Evolutionary conservation across 2,113 vertebrate species (phyloP).

Genomic region (Tonatia bakeri): DNA sequence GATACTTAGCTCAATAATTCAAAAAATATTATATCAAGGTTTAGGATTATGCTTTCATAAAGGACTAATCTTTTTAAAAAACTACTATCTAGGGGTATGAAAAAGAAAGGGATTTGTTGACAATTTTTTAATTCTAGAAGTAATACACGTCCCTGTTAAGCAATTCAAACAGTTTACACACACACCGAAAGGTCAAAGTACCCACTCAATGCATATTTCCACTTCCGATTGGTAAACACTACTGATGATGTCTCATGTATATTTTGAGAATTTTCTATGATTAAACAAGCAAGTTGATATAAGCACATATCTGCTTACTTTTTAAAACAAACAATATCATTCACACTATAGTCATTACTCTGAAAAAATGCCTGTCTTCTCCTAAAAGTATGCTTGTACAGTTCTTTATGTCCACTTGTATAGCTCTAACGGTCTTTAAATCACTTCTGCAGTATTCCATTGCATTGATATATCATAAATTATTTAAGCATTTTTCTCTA

Average conservation of each 20-base stretch:
- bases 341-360: background rate
- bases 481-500: background rate
- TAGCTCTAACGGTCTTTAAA: background rate
- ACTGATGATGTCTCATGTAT: background rate
- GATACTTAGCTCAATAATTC: constrained; percentile 5
- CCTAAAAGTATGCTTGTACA: background rate
- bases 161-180: background rate
- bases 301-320: background rate
- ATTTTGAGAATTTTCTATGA: background rate
- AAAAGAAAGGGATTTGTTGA: background rate
- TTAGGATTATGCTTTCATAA: background rate
- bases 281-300: background rate
- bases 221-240: background rate
- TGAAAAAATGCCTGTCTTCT: background rate
- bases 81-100: background rate
- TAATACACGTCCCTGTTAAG: background rate
- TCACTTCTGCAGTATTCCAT: background rate
- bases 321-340: background rate
- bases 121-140: constrained; percentile 12
- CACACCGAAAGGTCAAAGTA: background rate
- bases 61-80: background rate
- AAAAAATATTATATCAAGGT: background rate
- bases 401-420: background rate
- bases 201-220: background rate
- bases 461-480: background rate